Conservation (phyloP, 2,113 vertebrate genomes). For the Macrotis lagotis region DNA sequence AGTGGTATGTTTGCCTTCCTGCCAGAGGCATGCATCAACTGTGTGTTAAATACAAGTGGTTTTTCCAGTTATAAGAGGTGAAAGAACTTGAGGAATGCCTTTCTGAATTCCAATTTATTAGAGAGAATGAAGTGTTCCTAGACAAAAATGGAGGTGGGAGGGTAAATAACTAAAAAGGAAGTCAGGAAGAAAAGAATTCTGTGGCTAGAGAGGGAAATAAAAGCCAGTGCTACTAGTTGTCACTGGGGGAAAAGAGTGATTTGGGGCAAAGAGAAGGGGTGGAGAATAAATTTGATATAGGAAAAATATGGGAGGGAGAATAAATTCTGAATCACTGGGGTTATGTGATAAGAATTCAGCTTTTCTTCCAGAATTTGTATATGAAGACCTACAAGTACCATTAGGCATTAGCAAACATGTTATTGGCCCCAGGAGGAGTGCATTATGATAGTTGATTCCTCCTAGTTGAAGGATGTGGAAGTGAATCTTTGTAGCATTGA, state of each 20-base stretch:
- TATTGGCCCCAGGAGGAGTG: not conserved
- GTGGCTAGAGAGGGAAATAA: not conserved
- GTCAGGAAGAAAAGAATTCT: not conserved
- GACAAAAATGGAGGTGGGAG: not conserved
- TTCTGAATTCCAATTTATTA: not conserved
- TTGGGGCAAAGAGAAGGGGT: too few species aligned
- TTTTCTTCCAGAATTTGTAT: too few species aligned
- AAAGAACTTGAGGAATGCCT: not conserved
- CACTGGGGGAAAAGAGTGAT: not conserved
- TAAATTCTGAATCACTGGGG: too few species aligned
- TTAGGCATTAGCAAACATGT: not conserved
- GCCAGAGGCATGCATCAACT: not conserved
- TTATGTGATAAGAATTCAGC: too few species aligned
- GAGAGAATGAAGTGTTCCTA: not conserved
- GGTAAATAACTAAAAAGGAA: not conserved
- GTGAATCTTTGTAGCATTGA: not conserved
- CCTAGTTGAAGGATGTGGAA: not conserved
- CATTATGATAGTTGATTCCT: not conserved
- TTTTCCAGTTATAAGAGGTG: not conserved
- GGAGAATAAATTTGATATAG: too few species aligned
- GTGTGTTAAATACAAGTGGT: not conserved
- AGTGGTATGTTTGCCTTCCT: not conserved
- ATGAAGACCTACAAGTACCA: too few species aligned
- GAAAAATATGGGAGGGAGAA: too few species aligned
- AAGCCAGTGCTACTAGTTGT: too few species aligned